Evolutionary conservation across 2,797 vertebrate genomes (phyloP).

Genomic region (Galago senegalensis): DNA sequence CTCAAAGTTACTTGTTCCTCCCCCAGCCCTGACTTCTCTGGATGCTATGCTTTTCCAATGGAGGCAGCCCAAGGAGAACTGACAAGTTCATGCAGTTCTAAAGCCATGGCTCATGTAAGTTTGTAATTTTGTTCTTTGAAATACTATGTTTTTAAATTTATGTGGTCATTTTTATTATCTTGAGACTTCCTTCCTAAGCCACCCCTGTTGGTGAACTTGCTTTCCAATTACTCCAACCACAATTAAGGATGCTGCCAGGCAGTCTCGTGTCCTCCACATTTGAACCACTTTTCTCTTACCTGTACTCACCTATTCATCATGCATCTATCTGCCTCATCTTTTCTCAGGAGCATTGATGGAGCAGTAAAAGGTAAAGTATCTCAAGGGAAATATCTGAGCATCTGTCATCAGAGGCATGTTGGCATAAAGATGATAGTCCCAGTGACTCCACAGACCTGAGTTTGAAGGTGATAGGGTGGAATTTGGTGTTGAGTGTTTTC

Average conservation of each 20-base stretch:
- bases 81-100: background rate
- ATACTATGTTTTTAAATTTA: background rate
- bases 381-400: background rate
- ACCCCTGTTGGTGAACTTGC: background rate
- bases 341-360: background rate
- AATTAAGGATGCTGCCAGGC: background rate
- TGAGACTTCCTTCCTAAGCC: background rate
- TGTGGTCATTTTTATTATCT: background rate
- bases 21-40: background rate
- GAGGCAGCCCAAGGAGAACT: background rate
- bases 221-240: background rate
- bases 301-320: background rate
- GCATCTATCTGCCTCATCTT: background rate
- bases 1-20: slow-evolving; percentile 1
- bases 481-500: background rate
- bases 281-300: background rate
- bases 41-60: background rate
- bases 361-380: background rate
- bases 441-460: background rate
- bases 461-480: background rate
- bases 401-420: background rate
- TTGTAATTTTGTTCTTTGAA: background rate
- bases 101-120: slow-evolving; percentile 61
- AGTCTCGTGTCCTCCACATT: background rate
- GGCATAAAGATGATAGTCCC: background rate